Conservation (phyloP, 2,113 vertebrate genomes). For the Notothenia coriiceps region DNA sequence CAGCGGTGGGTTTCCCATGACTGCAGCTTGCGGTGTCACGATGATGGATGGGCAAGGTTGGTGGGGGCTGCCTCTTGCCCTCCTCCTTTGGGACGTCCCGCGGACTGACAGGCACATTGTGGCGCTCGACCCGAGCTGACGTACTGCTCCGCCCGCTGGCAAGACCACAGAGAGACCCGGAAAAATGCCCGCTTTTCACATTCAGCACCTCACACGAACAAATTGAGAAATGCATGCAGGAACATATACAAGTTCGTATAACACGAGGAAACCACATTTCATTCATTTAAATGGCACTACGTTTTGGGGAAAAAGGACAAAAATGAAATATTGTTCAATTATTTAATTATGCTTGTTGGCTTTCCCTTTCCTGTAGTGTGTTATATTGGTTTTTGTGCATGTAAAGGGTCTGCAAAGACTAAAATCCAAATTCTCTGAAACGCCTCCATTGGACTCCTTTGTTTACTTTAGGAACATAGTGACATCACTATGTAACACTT, state of each 20-base stretch:
- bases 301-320: no score
- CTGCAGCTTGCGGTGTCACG: slow-evolving; percentile 79
- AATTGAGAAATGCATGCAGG: background rate
- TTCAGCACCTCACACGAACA: slow-evolving; percentile 6
- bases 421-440: no score
- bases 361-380: no score
- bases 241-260: background rate
- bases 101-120: slow-evolving; percentile 82
- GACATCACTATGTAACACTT: no score
- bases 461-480: no score
- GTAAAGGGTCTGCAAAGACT: no score
- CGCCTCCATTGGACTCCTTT: no score
- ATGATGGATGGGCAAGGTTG: slow-evolving; percentile 86
- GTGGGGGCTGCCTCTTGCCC: slow-evolving; percentile 77
- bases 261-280: slow-evolving; percentile 1
- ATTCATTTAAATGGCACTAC: no score
- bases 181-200: slow-evolving; percentile 61
- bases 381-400: no score
- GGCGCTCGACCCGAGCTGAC: slow-evolving; percentile 62
- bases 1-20: slow-evolving; percentile 80
- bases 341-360: no score
- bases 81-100: slow-evolving; percentile 81
- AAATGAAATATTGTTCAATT: no score
- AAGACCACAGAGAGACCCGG: slow-evolving; percentile 56
- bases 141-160: slow-evolving; percentile 72